Conservation (phyloP, 1,140 invertebrate genomes). For the Panagrolaimus sp. region DNA sequence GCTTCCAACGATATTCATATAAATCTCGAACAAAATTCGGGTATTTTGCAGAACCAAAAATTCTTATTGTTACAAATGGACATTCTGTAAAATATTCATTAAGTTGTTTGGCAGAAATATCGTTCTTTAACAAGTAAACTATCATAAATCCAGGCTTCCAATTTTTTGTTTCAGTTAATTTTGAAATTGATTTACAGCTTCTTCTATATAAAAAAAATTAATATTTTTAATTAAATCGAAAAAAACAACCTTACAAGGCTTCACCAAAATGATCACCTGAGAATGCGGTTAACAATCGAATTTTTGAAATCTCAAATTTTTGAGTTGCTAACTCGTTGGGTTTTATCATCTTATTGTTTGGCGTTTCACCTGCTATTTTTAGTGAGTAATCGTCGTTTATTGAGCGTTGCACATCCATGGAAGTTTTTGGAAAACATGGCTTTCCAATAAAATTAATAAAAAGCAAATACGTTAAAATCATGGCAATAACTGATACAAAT, state of each 20-base stretch:
- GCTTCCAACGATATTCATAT: neutral
- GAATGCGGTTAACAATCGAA: neutral
- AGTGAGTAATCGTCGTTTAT: too few species aligned
- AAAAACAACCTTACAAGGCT: neutral
- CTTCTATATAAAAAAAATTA: neutral
- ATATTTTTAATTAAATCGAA: neutral
- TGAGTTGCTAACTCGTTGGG: too few species aligned
- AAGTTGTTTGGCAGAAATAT: neutral
- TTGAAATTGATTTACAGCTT: neutral
- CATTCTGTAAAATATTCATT: neutral
- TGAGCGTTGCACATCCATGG: too few species aligned
- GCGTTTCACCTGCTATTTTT: too few species aligned
- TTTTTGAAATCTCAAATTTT: too few species aligned
- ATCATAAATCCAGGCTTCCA: slow-evolving; percentile 1
- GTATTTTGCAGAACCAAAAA: neutral
- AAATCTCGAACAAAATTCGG: neutral
- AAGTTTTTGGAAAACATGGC: too few species aligned
- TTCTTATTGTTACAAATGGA: neutral
- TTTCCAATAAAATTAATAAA: too few species aligned
- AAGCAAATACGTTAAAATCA: too few species aligned
- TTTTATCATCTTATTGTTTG: too few species aligned
- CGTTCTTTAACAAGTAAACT: neutral
- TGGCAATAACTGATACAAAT: too few species aligned
- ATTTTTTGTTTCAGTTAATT: neutral
- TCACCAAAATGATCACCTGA: neutral